Conservation (phyloP, 2,113 vertebrate species). For the Indicator maculatus region DNA sequence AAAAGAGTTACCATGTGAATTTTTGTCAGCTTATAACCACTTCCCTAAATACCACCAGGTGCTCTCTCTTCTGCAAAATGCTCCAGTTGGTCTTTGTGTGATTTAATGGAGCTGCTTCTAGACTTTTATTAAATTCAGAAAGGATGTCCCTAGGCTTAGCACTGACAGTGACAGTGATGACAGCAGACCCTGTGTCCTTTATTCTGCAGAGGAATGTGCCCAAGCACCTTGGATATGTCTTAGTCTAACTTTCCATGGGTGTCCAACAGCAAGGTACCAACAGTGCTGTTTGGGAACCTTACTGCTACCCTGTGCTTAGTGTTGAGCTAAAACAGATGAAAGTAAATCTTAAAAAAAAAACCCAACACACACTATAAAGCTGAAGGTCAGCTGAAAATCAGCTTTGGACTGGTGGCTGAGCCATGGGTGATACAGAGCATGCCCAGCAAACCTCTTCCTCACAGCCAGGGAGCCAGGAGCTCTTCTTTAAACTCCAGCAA, state of each 20-base stretch:
- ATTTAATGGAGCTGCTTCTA: background rate
- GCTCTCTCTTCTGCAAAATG: background rate
- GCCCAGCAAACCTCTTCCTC: background rate
- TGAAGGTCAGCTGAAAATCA: too few relatives aligned
- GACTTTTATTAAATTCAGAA: background rate
- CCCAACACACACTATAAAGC: too few relatives aligned
- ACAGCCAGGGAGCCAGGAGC: background rate
- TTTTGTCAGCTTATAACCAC: background rate
- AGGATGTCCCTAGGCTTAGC: fast-evolving
- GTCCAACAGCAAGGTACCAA: background rate
- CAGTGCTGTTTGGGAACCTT: background rate
- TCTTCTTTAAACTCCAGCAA: background rate
- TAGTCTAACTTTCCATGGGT: fast-evolving
- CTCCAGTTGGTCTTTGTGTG: background rate
- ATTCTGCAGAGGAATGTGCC: background rate
- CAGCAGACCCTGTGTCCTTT: background rate
- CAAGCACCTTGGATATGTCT: background rate
- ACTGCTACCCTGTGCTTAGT: fast-evolving
- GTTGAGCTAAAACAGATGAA: background rate
- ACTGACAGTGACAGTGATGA: background rate
- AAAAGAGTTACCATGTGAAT: background rate
- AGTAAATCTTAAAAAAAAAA: background rate
- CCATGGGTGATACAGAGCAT: fast-evolving
- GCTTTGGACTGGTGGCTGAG: background rate
- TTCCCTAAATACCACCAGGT: background rate